Base-by-base conservation (phyloP, 2,888 invertebrate species). In the Muscina levida region DNA sequence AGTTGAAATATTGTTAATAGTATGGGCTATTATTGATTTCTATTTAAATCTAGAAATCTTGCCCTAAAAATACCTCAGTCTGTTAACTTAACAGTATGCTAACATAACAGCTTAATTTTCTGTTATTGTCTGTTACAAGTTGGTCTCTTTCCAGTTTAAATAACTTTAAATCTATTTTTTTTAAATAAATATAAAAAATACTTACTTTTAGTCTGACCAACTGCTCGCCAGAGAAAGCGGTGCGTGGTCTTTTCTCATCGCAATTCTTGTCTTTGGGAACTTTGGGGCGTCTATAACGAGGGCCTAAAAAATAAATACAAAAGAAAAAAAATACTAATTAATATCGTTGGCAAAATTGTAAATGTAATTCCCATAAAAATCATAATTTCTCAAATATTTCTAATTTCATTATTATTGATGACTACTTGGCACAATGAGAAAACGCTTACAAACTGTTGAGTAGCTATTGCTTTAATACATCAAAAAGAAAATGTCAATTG, bases 221-320 rank as follows among this genome's bases (percentile, higher is more conserved):
- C 88, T 98, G 98, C 51, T 98, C 97, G 68, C 96, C 95, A 72
- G 97, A 97, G 92, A 98, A 99, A 11, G 98, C 98, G 0, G 98
- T 99, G 67, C 98, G 91, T 0, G 98, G 98, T 85, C 98, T 92
- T 89, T 98, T 99, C 91, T 97, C 97, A 84, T 96, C 96, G 70
- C 88, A 87, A 46, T 85, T 85, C 90, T 93, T 90, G 82, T 91
- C 91, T 87, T 91, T 91, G 84, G 91, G 91, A 83, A 89, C 87
- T 84, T 91, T 91, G 84, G 91, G 91, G 83, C 91, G 90, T 79
- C 91, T 88, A 77, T 91, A 91, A 70, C 91, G 88, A 67, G 91
- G 91, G 85, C 91, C 91, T 91, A 82, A 11, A n/a, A 74, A 67
- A 37, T 6, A 44, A 67, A 51, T 17, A 73, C 17, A 57, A 37